These are phyloP conservation scores for Archips xylosteana DNA, from an alignment of 2,888 invertebrate species.

Conservation along the genomic window DNA sequence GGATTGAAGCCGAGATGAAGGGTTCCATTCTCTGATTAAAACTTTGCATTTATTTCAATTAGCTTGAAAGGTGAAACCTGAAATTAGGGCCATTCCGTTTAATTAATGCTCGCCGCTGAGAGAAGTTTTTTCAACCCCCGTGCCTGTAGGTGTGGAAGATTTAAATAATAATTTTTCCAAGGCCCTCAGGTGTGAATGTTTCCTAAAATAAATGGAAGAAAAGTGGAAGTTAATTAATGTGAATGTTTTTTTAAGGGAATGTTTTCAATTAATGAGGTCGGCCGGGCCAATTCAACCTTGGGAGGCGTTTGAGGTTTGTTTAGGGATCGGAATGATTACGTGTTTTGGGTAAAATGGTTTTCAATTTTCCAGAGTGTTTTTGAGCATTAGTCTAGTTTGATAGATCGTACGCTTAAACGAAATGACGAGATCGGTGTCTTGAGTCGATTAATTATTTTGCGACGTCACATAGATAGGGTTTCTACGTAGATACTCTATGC, in stretches of 20 bases:
- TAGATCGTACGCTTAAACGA: not conserved
- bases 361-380: constrained; percentile 3
- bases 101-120: constrained; percentile 66
- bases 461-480: not conserved
- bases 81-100: constrained; percentile 73
- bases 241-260: constrained; percentile 32
- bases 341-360: constrained; percentile 8
- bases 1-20: constrained; percentile 43
- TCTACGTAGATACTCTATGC: too few species aligned
- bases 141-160: constrained; percentile 53
- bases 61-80: constrained; percentile 69
- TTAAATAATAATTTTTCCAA: constrained; percentile 61
- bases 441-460: constrained; percentile 1
- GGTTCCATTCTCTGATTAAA: constrained; percentile 66
- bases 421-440: not conserved
- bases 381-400: constrained; percentile 11
- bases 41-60: constrained; percentile 78
- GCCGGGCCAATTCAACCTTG: constrained; percentile 1
- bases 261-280: constrained; percentile 29
- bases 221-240: constrained; percentile 31
- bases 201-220: constrained; percentile 36
- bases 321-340: constrained; percentile 3
- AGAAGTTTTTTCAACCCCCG: constrained; percentile 57
- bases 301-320: constrained; percentile 19
- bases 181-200: constrained; percentile 67